These are phyloP conservation scores for Sinocyclocheilus rhinocerous DNA, from an alignment of 2,113 vertebrate genomes.

Conservation along the genomic window DNA sequence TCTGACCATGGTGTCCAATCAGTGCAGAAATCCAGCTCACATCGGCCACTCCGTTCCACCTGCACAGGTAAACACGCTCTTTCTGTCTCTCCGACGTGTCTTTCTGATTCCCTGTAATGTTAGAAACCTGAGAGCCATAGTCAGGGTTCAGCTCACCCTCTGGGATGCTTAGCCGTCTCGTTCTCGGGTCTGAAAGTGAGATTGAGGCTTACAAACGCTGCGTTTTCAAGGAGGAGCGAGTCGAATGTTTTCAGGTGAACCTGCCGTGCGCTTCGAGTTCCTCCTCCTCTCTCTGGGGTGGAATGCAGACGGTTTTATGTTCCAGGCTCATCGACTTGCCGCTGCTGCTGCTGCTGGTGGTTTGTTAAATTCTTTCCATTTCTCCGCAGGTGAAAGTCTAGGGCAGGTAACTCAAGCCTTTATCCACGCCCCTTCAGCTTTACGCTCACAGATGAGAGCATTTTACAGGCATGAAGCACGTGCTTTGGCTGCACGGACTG, in stretches of 20 bases:
- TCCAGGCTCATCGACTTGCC: slow-evolving; percentile 46
- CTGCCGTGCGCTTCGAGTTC: slow-evolving; percentile 64
- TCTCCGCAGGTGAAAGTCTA: slow-evolving; percentile 67
- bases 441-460: slow-evolving; percentile 5
- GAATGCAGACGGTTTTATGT: slow-evolving; percentile 53
- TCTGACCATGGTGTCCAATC: slow-evolving; percentile 96
- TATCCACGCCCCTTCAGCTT: slow-evolving; percentile 67
- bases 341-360: slow-evolving; percentile 37
- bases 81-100: slow-evolving; percentile 61
- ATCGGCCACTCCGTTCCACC: slow-evolving; percentile 68
- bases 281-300: slow-evolving; percentile 55
- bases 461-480: slow-evolving; percentile 8
- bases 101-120: slow-evolving; percentile 58
- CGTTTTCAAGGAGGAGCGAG: slow-evolving; percentile 52
- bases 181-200: neutral
- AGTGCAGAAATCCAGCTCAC: slow-evolving; percentile 66
- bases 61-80: slow-evolving; percentile 68
- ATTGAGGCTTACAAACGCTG: slow-evolving; percentile 30
- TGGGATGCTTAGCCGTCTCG: slow-evolving; percentile 51
- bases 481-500: neutral
- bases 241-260: slow-evolving; percentile 61
- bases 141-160: slow-evolving; percentile 67
- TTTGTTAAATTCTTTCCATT: slow-evolving; percentile 66
- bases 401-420: slow-evolving; percentile 73
- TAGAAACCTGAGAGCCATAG: slow-evolving; percentile 70